phyloP scores from a whole-genome alignment of 1,140 invertebrate genomes.

The Lepidurus packardi region DNA sequence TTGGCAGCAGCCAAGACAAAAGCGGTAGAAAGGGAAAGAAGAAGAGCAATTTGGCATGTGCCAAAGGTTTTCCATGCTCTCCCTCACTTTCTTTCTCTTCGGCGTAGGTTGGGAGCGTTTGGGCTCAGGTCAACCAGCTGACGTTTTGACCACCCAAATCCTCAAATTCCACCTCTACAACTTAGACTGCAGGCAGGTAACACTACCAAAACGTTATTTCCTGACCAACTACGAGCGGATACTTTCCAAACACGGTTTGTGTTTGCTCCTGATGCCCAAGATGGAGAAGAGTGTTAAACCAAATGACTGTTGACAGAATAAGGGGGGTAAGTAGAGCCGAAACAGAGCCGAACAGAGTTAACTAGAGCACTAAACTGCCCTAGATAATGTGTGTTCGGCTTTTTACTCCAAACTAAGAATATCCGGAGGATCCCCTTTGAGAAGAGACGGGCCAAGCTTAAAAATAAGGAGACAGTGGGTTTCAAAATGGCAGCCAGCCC shows the following conservation, averaged over 20 bases:
- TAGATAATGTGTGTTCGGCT: not conserved
- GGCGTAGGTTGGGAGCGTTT: not conserved
- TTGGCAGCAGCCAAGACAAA: not conserved
- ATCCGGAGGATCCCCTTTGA: not conserved
- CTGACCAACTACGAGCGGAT: too few species aligned
- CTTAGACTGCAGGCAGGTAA: too few species aligned
- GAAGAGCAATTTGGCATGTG: not conserved
- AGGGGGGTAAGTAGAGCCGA: not conserved
- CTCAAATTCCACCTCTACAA: not conserved
- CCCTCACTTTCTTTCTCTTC: not conserved
- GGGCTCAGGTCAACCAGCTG: constrained; percentile 13
- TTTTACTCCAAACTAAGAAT: not conserved
- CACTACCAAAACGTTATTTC: too few species aligned
- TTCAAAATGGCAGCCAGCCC: not conserved
- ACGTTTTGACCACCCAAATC: constrained; percentile 11
- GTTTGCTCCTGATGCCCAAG: not conserved
- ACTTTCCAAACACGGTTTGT: too few species aligned
- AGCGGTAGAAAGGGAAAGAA: not conserved
- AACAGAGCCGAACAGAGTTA: not conserved
- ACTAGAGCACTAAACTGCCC: not conserved
- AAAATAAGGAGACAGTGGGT: not conserved
- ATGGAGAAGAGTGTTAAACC: not conserved
- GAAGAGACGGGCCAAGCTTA: not conserved
- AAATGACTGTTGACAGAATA: not conserved
- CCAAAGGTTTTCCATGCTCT: not conserved